Evolutionary conservation across 2,888 invertebrate species (phyloP).

Genomic region (Phyllotreta cruciferae): DNA sequence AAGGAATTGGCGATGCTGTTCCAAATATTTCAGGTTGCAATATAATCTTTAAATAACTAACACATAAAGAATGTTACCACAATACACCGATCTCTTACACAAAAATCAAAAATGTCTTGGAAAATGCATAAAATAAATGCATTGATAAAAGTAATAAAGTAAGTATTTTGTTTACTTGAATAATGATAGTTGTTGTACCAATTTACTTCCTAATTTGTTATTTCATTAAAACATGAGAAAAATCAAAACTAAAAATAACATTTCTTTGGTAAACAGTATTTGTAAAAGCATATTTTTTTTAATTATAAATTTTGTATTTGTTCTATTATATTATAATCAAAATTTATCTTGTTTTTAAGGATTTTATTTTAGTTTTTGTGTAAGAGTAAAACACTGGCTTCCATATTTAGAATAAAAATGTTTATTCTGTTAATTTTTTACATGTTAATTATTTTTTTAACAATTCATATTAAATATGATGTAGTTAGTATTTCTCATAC

Average conservation of each 20-base stretch:
- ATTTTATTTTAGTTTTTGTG: constrained; percentile 35
- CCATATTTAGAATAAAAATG: constrained; percentile 37
- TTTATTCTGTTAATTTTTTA: constrained; percentile 39
- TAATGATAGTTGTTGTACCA: no score
- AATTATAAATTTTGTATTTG: not conserved
- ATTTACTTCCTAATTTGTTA: no score
- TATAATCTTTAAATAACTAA: constrained; percentile 24
- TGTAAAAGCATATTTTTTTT: not conserved
- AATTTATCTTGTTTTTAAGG: not conserved
- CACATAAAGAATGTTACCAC: constrained; percentile 33
- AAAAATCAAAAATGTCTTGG: constrained; percentile 24
- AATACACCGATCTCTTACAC: constrained; percentile 35
- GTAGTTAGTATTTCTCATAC: constrained; percentile 33
- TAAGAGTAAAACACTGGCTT: constrained; percentile 39
- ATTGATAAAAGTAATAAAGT: no score
- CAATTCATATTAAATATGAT: constrained; percentile 36
- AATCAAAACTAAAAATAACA: not conserved
- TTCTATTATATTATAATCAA: not conserved
- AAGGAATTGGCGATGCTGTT: constrained; percentile 41
- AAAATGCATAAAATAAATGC: no score
- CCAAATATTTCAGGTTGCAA: constrained; percentile 33
- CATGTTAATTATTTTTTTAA: constrained; percentile 39
- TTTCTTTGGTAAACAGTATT: not conserved
- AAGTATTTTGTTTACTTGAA: no score
- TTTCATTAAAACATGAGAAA: no score